phyloP scores from a whole-genome alignment of 2,113 vertebrate species.

The Sterrhoptilus dennistouni region DNA sequence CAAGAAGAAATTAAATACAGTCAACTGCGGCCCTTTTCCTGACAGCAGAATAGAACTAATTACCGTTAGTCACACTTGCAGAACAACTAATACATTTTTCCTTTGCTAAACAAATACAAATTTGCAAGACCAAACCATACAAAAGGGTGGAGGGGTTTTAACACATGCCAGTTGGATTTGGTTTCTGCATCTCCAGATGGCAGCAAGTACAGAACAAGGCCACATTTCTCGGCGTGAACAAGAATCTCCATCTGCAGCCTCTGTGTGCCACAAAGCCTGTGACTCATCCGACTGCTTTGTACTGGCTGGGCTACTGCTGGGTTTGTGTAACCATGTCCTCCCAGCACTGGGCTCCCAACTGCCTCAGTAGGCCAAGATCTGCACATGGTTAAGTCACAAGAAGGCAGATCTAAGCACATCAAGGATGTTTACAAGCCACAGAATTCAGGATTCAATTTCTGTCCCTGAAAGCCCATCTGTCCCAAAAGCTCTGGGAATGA shows the following conservation, averaged over 20 bases:
- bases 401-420: not conserved
- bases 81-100: slow-evolving; percentile 59
- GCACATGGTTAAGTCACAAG: not conserved
- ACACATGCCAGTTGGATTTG: slow-evolving; percentile 11
- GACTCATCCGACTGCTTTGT: slow-evolving; percentile 16
- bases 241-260: slow-evolving; percentile 10
- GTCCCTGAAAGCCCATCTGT: not conserved
- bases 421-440: not conserved
- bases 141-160: slow-evolving; percentile 29
- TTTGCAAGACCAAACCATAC: slow-evolving; percentile 30
- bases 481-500: not conserved
- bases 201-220: not conserved
- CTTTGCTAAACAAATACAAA: slow-evolving; percentile 42
- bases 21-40: not conserved
- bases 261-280: slow-evolving; percentile 2
- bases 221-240: not conserved
- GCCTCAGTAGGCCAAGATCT: not conserved
- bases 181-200: slow-evolving; percentile 36
- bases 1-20: not conserved
- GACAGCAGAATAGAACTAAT: slow-evolving; percentile 46
- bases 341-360: not conserved
- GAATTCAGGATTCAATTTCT: not conserved
- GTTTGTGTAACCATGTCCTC: not conserved
- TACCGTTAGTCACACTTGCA: slow-evolving; percentile 28
- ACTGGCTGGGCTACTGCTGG: not conserved